Percentiles rank a stretch among this genome's conserved stretches.
These are phyloP conservation scores for Actinemys pallida DNA, from an alignment of 2,113 vertebrate genomes.

Conservation along the genomic window DNA sequence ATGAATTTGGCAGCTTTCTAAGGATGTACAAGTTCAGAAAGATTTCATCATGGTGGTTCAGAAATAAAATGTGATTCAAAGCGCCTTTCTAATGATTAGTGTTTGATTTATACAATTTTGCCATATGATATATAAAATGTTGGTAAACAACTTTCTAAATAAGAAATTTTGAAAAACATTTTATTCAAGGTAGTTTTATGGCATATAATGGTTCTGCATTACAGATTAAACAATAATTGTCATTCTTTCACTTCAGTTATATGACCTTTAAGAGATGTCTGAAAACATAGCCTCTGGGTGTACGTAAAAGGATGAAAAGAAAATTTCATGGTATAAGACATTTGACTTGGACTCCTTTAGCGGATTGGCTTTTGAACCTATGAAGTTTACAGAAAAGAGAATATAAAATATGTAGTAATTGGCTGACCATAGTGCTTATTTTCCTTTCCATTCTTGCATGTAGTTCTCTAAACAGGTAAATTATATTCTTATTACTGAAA, in stretches of 20 bases:
- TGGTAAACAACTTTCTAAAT: not conserved
- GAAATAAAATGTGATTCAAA: not conserved
- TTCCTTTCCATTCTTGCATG: not conserved
- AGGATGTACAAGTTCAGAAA: not conserved
- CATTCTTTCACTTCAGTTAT: not conserved
- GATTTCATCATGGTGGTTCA: not conserved
- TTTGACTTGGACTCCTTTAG: not conserved
- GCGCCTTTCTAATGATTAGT: not conserved
- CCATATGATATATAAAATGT: not conserved
- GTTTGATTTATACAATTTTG: not conserved
- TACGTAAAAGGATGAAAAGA: not conserved
- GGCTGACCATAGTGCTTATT: not conserved
- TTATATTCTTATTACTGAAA: constrained; percentile 21
- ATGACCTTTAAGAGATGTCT: not conserved
- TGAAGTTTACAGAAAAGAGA: not conserved
- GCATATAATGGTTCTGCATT: not conserved
- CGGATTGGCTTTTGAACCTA: not conserved
- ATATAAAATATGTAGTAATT: not conserved
- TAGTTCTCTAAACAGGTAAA: constrained; percentile 5
- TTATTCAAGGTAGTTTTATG: not conserved
- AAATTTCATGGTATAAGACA: not conserved
- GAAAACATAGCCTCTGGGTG: not conserved
- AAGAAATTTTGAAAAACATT: not conserved
- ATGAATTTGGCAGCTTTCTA: not conserved
- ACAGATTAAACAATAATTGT: not conserved